A percentile compares a stretch with the other conserved stretches of the same genome.
phyloP scores from a whole-genome alignment of 2,113 vertebrate species.

The Strix uralensis region DNA sequence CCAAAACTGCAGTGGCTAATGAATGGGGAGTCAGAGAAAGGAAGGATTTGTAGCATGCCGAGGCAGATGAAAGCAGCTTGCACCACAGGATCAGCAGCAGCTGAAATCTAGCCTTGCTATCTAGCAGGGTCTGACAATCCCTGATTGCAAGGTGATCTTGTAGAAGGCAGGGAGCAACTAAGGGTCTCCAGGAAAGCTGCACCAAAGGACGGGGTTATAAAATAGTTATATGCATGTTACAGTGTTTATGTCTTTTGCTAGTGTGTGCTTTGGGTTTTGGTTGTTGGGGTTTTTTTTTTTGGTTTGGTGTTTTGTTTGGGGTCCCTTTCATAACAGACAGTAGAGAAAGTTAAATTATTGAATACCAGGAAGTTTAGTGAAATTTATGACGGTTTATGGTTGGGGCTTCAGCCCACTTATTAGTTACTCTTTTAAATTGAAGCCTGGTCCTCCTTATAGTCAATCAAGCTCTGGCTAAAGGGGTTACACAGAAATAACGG shows the following conservation, averaged over 20 bases:
- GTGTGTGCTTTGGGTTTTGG: not conserved
- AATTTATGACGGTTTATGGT: not conserved
- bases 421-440: not conserved
- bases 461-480: not conserved
- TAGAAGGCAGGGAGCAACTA: not conserved
- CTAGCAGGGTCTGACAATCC: not conserved
- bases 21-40: not conserved
- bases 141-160: not conserved
- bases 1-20: not conserved
- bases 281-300: not conserved
- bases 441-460: not conserved
- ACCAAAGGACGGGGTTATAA: not conserved
- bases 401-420: not conserved
- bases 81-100: not conserved
- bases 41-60: not conserved
- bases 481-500: not conserved
- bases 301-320: not conserved
- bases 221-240: not conserved
- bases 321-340: not conserved
- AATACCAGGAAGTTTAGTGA: not conserved
- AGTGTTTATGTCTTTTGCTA: not conserved
- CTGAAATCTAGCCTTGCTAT: not conserved
- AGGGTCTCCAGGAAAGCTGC: not conserved
- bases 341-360: not conserved
- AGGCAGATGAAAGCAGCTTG: not conserved